Conservation (phyloP, 1,140 invertebrate species). For the Gryllus bimaculatus region DNA sequence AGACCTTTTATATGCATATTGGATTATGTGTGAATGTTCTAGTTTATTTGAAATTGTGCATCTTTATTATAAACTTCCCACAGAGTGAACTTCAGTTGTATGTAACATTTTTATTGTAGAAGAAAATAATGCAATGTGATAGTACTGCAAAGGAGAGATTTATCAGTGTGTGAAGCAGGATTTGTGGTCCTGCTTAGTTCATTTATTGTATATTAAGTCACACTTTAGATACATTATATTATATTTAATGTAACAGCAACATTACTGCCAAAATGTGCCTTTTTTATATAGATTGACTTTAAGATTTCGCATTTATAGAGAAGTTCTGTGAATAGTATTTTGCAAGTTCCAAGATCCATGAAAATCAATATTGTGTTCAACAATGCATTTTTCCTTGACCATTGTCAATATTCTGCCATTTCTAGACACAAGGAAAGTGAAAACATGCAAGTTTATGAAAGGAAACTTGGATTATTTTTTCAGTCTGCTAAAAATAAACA, state of each 20-base stretch:
- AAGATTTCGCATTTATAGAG: not conserved
- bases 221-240: not conserved
- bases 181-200: not conserved
- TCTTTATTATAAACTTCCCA: not conserved
- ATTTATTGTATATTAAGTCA: not conserved
- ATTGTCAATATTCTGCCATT: not conserved
- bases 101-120: not conserved
- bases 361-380: slow-evolving; percentile 2
- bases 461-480: not conserved
- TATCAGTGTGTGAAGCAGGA: not conserved
- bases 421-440: not conserved
- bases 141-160: not conserved
- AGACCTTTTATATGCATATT: too few relatives aligned
- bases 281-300: not conserved
- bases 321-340: not conserved
- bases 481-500: too few relatives aligned
- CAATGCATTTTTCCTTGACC: not conserved
- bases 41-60: not conserved
- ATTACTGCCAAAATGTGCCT: not conserved
- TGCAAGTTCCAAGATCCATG: not conserved
- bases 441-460: not conserved
- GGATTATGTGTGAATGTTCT: not conserved
- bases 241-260: not conserved
- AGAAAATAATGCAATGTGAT: not conserved
- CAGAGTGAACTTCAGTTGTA: not conserved